Evolutionary conservation across 2,888 invertebrate genomes (phyloP), one percentile per base, ranked within the genome.

Genomic region (Caenorhabditis sp.): DNA sequence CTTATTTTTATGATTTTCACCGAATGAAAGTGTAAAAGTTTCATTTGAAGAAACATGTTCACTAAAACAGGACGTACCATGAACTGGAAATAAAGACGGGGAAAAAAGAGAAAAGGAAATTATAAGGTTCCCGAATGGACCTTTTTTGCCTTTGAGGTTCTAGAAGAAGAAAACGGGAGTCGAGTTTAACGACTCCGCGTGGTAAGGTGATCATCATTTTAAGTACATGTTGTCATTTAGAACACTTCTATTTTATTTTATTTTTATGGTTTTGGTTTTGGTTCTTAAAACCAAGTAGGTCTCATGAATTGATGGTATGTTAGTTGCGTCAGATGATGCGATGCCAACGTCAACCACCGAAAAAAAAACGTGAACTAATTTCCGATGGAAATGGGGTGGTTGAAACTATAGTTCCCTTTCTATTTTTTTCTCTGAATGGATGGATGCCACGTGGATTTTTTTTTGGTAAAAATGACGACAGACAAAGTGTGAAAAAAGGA

Each of bases 1-100:
- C 61, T 56, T 50, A 60, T 18, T 71, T 71, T 71, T 56, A 71
- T 64, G 71, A 62, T 20, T 61, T 62, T 71, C 71, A 40, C 13
- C 61, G 32, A n/a, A n/a, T n/a, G n/a, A n/a, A n/a, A n/a, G n/a
- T n/a, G n/a, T n/a, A n/a, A n/a, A n/a, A n/a, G n/a, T n/a, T n/a
- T n/a, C n/a, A n/a, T 32, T 32, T 4, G 32, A 32, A 32, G 62
- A 62, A 71, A 51, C 62, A 55, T 44, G n/a, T n/a, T n/a, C n/a
- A n/a, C n/a, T n/a, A n/a, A n/a, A n/a, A n/a, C n/a, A n/a, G n/a
- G n/a, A n/a, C n/a, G n/a, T n/a, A n/a, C n/a, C n/a, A n/a, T n/a
- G n/a, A n/a, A n/a, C n/a, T n/a, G n/a, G n/a, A n/a, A 18, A 26
- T 32, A 9, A 32, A 32, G 9, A 32, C 32, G 4, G 32, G 35